Conservation (phyloP, 2,888 invertebrate genomes). For the Ephialtes manifestator region DNA sequence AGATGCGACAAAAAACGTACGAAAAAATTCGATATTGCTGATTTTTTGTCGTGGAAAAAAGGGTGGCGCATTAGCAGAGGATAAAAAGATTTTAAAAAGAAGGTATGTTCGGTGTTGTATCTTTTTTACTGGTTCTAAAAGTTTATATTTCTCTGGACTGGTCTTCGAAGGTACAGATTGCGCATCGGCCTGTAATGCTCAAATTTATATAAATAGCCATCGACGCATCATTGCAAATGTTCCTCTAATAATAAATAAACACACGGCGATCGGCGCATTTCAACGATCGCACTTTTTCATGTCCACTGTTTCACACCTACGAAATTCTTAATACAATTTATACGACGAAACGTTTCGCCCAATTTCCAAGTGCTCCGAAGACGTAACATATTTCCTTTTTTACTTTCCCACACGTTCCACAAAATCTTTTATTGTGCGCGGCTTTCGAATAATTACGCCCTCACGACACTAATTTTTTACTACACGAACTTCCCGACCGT, state of each 20-base stretch:
- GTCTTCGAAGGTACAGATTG: conserved; percentile 57
- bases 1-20: neutral
- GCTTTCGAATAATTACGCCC: conserved; percentile 7
- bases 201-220: conserved; percentile 63
- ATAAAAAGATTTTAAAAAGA: conserved; percentile 7
- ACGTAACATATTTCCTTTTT: conserved; percentile 37
- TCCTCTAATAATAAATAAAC: conserved; percentile 63
- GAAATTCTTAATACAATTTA: conserved; percentile 47
- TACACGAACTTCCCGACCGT: conserved; percentile 6
- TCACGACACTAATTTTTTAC: conserved; percentile 26
- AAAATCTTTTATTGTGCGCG: conserved; percentile 29
- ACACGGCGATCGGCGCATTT: conserved; percentile 46
- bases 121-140: conserved; percentile 46
- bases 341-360: conserved; percentile 36
- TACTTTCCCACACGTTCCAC: neutral
- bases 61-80: neutral
- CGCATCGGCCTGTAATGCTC: conserved; percentile 45
- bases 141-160: conserved; percentile 62
- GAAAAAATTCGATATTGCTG: neutral
- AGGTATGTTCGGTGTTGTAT: neutral
- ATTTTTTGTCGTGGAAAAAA: neutral
- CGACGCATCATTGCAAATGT: conserved; percentile 56
- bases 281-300: conserved; percentile 55
- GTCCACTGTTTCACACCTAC: conserved; percentile 50
- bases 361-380: conserved; percentile 35